Percentiles rank a stretch among this genome's conserved stretches.
Evolutionary conservation across 2,113 vertebrate species (phyloP).

Genomic region (Percina caprodes): DNA sequence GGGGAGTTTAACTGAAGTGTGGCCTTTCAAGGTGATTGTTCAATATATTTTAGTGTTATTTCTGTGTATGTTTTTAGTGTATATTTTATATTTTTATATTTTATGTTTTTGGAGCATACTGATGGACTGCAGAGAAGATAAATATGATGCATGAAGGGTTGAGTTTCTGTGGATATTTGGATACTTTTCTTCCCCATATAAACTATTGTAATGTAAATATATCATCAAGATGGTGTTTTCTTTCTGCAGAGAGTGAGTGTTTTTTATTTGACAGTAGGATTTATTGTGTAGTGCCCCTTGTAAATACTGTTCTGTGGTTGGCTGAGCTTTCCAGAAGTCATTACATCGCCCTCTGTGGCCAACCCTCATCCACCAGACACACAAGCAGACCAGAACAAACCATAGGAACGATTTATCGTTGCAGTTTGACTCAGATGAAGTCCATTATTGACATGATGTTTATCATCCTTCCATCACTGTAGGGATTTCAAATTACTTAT

Average conservation of each 20-base stretch:
- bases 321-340: slow-evolving; percentile 20
- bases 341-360: slow-evolving; percentile 21
- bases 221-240: neutral
- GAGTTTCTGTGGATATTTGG: neutral
- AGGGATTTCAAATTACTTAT: neutral
- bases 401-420: slow-evolving; percentile 13
- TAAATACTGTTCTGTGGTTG: slow-evolving; percentile 32
- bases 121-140: neutral
- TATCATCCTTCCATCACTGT: neutral
- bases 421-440: slow-evolving; percentile 4
- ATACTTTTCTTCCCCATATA: too few relatives aligned
- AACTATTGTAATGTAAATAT: neutral
- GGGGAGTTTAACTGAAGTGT: too few relatives aligned
- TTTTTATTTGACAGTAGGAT: neutral
- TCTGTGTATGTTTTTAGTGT: too few relatives aligned
- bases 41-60: too few relatives aligned
- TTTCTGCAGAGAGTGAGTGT: neutral
- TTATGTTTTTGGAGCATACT: neutral
- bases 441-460: slow-evolving; percentile 16
- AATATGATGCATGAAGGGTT: neutral
- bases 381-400: slow-evolving; percentile 1
- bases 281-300: neutral
- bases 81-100: too few relatives aligned
- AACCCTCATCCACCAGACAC: slow-evolving; percentile 15
- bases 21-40: too few relatives aligned